A percentile compares a stretch with the other conserved stretches of the same genome.
These are phyloP conservation scores for Aspidapion aeneum DNA, from an alignment of 2,888 invertebrate genomes.

Conservation along the genomic window DNA sequence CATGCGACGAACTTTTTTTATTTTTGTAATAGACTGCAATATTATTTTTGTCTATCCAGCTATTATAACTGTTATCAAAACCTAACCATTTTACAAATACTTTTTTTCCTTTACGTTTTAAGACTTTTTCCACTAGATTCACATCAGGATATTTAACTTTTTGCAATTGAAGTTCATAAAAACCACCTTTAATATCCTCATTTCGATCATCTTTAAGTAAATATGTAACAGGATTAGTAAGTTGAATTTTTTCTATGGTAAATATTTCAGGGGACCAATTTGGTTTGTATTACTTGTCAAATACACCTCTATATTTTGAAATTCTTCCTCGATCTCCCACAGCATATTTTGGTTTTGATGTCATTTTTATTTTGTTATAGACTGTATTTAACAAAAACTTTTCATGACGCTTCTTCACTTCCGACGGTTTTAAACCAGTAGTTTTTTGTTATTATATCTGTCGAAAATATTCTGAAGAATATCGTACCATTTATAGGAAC, in stretches of 20 bases:
- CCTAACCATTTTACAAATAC: no score
- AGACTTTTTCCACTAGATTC: conserved; percentile 33
- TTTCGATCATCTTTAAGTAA: conserved; percentile 6
- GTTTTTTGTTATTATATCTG: neutral
- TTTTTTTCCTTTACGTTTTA: conserved; percentile 25
- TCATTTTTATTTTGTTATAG: no score
- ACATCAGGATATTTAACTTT: conserved; percentile 28
- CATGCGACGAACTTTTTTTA: no score
- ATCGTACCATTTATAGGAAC: conserved; percentile 27
- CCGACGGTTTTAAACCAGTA: neutral
- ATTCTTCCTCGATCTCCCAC: no score
- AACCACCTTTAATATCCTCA: conserved; percentile 32
- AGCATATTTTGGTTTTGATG: no score
- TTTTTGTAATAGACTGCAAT: no score
- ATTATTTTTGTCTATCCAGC: conserved; percentile 26
- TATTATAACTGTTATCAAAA: no score
- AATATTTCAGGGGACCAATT: no score
- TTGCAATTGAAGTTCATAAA: conserved; percentile 33
- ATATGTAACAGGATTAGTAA: no score
- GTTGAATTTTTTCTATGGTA: no score
- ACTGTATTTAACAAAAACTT: conserved; percentile 2
- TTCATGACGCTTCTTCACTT: neutral
- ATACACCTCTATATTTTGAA: conserved; percentile 8
- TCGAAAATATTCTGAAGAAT: conserved; percentile 14
- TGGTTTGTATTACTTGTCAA: conserved; percentile 9